Percentiles rank a stretch among this genome's conserved stretches.
Conservation (phyloP, 2,113 vertebrate genomes). For the Holacanthus passer region DNA sequence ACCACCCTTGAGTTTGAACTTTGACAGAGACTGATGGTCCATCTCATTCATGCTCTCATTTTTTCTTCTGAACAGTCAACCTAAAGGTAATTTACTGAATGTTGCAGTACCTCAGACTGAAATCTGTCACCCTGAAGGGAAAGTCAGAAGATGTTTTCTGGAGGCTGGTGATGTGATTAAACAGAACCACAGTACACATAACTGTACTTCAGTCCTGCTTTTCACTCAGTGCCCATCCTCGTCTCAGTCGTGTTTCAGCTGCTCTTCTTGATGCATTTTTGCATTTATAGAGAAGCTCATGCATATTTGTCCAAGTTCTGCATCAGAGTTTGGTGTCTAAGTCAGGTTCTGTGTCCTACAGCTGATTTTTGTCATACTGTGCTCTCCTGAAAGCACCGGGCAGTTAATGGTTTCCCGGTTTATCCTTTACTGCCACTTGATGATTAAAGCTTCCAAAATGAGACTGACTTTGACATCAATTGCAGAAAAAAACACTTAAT, state of each 20-base stretch:
- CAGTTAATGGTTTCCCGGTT: neutral
- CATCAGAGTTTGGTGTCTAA: neutral
- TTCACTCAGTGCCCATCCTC: neutral
- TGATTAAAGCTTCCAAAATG: constrained; percentile 7
- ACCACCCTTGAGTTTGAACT: neutral
- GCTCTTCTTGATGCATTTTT: neutral
- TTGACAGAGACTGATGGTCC: neutral
- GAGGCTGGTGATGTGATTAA: neutral
- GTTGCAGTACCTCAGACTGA: neutral
- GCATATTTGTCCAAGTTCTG: neutral
- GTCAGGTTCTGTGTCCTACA: neutral
- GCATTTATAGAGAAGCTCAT: neutral
- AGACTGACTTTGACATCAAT: constrained; percentile 10
- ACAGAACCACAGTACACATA: neutral
- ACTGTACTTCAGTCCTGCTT: neutral
- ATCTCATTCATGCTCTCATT: neutral
- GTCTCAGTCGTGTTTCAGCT: neutral
- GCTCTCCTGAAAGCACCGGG: neutral
- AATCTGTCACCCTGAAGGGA: neutral
- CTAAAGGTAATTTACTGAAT: neutral
- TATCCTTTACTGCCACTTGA: neutral
- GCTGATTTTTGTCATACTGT: neutral
- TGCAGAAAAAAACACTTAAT: constrained; percentile 2
- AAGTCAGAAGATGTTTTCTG: neutral
- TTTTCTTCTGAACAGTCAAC: neutral